Evolutionary conservation across 2,888 invertebrate species (phyloP).

Genomic region (Nemurella pictetii): DNA sequence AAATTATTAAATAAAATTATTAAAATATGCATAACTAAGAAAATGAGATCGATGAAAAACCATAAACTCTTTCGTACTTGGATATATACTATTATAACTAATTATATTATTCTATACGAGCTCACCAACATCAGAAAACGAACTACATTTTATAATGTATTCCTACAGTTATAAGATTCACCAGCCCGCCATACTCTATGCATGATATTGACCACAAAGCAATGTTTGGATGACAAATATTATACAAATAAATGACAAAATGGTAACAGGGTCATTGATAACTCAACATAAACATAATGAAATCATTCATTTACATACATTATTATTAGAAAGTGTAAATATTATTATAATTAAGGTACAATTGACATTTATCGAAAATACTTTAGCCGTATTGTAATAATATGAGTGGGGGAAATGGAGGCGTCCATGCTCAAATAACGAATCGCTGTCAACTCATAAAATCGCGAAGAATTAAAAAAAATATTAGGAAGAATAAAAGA

Average conservation of each 20-base stretch:
- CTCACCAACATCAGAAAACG: background rate
- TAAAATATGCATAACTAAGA: background rate
- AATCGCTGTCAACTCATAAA: background rate
- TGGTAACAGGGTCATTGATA: conserved; percentile 23
- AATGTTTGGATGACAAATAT: background rate
- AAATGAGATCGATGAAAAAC: background rate
- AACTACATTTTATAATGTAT: background rate
- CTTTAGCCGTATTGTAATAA: background rate
- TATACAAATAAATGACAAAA: background rate
- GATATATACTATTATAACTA: background rate
- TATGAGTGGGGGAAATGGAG: background rate
- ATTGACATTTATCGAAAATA: background rate
- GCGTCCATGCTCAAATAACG: background rate
- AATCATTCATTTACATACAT: background rate
- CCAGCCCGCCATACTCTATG: background rate
- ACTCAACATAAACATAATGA: conserved; percentile 3
- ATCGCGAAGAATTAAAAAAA: background rate
- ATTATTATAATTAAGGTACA: background rate
- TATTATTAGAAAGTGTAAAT: conserved; percentile 4
- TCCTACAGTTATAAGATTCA: background rate
- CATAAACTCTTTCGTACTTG: background rate
- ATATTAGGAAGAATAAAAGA: background rate
- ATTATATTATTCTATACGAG: background rate
- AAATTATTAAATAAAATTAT: background rate
- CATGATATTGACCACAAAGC: conserved; percentile 14